A percentile compares a stretch with the other conserved stretches of the same genome.
phyloP scores from a whole-genome alignment of 1,140 invertebrate genomes.

The Papilio xuthus region DNA sequence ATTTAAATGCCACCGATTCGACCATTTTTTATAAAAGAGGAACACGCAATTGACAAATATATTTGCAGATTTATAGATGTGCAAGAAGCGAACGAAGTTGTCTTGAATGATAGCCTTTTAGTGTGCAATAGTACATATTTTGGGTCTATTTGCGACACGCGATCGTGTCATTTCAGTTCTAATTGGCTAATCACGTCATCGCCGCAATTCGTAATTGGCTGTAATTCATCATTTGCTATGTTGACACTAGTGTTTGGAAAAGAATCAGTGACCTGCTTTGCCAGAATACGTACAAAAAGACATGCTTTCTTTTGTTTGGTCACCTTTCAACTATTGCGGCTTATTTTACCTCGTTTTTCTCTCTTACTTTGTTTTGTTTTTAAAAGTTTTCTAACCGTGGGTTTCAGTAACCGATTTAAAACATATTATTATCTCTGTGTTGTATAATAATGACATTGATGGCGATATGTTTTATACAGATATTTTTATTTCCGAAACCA shows the following conservation, averaged over 20 bases:
- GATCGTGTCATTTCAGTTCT: background rate
- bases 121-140: background rate
- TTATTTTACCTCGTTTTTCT: background rate
- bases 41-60: no score
- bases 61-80: no score
- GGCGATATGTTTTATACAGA: no score
- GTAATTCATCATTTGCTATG: background rate
- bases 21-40: no score
- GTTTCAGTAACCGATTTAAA: no score
- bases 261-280: background rate
- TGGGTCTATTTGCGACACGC: background rate
- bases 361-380: background rate
- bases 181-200: constrained; percentile 1
- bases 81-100: background rate
- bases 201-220: background rate
- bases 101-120: background rate
- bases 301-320: no score
- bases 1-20: no score
- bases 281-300: no score
- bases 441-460: no score
- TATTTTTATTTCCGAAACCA: no score
- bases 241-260: background rate
- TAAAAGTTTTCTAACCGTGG: no score
- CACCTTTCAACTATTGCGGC: background rate
- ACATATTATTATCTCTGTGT: no score